Percentiles rank a stretch among this genome's conserved stretches.
These are phyloP conservation scores for Polypterus senegalus DNA, from an alignment of 2,113 vertebrate genomes.

Conservation along the genomic window DNA sequence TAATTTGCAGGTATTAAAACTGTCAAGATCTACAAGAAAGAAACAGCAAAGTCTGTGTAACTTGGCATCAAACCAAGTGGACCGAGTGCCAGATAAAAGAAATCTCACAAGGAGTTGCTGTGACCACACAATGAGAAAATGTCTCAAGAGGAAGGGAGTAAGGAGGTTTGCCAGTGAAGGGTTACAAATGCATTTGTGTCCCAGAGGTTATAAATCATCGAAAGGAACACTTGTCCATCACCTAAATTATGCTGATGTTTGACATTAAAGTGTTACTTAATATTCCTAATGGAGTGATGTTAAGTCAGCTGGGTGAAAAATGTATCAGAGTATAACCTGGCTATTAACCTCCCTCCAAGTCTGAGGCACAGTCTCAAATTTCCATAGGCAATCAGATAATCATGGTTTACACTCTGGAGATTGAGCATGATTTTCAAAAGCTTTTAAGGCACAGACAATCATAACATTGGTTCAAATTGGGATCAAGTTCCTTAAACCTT, in stretches of 20 bases:
- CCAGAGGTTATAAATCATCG: neutral
- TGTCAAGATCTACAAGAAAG: conserved; percentile 18
- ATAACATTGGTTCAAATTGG: conserved; percentile 9
- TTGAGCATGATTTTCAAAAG: conserved; percentile 17
- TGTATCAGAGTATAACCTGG: conserved; percentile 24
- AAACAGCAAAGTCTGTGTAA: conserved; percentile 19
- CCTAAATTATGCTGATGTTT: conserved; percentile 18
- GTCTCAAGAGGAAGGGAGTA: neutral
- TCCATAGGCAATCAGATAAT: conserved; percentile 13
- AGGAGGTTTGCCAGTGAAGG: conserved; percentile 1
- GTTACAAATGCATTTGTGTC: neutral
- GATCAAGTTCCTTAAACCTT: no score
- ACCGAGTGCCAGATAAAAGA: conserved; percentile 16
- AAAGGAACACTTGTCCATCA: conserved; percentile 10
- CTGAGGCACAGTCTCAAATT: conserved; percentile 22
- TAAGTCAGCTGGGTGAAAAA: conserved; percentile 26
- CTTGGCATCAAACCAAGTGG: conserved; percentile 7
- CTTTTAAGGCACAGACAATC: conserved; percentile 10
- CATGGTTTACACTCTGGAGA: conserved; percentile 4
- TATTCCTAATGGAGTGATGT: conserved; percentile 20
- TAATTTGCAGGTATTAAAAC: conserved; percentile 23
- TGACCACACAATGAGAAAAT: conserved; percentile 17
- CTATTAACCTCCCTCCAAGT: conserved; percentile 25
- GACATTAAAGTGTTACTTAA: conserved; percentile 18
- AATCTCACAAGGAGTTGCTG: conserved; percentile 11